These are phyloP conservation scores for Pelecanoides urinatrix DNA, from an alignment of 2,113 vertebrate species.

Conservation along the genomic window DNA sequence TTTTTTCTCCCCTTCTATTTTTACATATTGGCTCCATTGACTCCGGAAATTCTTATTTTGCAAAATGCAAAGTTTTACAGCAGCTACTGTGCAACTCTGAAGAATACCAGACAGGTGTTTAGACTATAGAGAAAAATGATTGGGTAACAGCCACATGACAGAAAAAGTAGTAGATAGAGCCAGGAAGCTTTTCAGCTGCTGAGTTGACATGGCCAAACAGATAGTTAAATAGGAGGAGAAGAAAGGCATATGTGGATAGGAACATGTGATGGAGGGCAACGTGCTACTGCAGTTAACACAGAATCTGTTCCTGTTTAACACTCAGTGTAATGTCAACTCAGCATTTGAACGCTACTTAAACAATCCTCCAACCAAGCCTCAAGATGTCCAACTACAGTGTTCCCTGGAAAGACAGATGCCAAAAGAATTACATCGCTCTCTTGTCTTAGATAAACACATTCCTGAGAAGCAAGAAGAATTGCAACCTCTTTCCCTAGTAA, in stretches of 20 bases:
- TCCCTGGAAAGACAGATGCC: neutral
- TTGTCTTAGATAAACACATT: neutral
- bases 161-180: neutral
- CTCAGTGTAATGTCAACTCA: neutral
- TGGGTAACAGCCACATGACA: neutral
- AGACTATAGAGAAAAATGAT: neutral
- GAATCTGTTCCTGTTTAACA: neutral
- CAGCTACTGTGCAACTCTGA: neutral
- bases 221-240: neutral
- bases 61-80: neutral
- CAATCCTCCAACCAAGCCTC: neutral
- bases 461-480: neutral
- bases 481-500: neutral
- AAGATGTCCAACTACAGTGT: neutral
- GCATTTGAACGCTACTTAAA: neutral
- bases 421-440: neutral
- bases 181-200: neutral
- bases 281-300: neutral
- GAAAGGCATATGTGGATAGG: neutral
- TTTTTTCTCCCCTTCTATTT: neutral
- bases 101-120: neutral
- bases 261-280: neutral
- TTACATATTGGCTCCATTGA: neutral
- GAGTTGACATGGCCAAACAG: neutral
- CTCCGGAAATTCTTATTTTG: neutral